These are phyloP conservation scores for Phaenicophaeus curvirostris DNA, from an alignment of 2,797 vertebrate genomes.

Conservation along the genomic window DNA sequence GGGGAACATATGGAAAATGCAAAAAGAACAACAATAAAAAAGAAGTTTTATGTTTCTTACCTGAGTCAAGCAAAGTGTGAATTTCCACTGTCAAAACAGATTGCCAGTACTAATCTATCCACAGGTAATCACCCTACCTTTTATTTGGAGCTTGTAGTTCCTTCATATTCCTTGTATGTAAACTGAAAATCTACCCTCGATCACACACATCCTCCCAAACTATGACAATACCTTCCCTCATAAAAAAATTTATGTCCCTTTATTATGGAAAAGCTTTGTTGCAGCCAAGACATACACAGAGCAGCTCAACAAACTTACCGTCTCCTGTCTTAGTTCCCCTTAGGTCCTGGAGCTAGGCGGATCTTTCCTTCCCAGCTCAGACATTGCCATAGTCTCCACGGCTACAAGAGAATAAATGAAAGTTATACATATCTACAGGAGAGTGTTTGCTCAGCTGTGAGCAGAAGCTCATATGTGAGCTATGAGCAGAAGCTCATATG, in stretches of 20 bases:
- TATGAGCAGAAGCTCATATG: neutral
- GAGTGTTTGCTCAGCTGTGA: neutral
- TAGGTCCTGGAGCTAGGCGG: neutral
- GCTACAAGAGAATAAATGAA: neutral
- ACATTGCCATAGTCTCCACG: neutral
- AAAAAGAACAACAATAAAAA: neutral
- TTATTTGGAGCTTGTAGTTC: neutral
- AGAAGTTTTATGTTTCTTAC: neutral
- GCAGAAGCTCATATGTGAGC: neutral
- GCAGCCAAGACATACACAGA: neutral
- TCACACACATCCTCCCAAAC: neutral
- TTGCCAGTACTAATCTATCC: neutral
- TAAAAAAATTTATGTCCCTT: neutral
- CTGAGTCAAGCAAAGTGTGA: neutral
- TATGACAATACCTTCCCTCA: neutral
- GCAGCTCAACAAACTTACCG: neutral
- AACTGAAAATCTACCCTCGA: neutral
- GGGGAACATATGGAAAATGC: neutral
- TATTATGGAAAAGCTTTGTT: neutral
- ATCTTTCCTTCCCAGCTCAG: neutral
- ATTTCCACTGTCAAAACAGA: neutral
- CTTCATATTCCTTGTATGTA: neutral
- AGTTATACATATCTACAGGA: fast-evolving
- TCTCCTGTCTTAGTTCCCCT: neutral
- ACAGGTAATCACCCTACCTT: neutral